Conservation (phyloP, 2,888 invertebrate species). For the Thecocarcelia acutangulata region DNA sequence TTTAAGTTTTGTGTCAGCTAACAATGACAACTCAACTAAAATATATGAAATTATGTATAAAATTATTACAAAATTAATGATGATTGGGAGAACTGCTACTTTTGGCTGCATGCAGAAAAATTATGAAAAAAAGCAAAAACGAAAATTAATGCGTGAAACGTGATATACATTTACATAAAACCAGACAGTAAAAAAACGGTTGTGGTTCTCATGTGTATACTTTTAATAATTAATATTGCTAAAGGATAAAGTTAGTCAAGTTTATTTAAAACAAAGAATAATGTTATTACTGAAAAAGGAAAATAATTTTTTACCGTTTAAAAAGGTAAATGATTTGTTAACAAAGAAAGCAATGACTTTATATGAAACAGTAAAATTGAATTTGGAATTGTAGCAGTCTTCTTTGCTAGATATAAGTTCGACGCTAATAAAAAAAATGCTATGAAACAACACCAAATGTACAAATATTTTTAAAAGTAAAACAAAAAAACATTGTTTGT, state of each 20-base stretch:
- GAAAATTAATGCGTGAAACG: slow-evolving; percentile 59
- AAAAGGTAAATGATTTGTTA: slow-evolving; percentile 51
- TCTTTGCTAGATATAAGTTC: neutral
- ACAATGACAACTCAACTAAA: slow-evolving; percentile 24
- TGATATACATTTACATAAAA: slow-evolving; percentile 61
- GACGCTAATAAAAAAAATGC: too few relatives aligned
- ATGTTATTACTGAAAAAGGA: neutral
- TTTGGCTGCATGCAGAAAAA: slow-evolving; percentile 40
- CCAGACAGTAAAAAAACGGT: slow-evolving; percentile 32
- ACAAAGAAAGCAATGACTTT: slow-evolving; percentile 36
- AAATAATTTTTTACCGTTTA: neutral
- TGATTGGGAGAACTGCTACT: slow-evolving; percentile 18
- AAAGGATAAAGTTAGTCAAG: slow-evolving; percentile 35
- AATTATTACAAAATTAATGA: slow-evolving; percentile 62
- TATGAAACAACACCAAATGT: too few relatives aligned
- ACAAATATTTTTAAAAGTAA: too few relatives aligned
- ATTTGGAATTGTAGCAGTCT: neutral
- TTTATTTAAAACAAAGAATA: slow-evolving; percentile 49
- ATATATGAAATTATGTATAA: slow-evolving; percentile 50
- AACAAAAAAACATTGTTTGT: too few relatives aligned
- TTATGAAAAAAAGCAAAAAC: slow-evolving; percentile 25
- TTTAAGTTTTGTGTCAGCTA: slow-evolving; percentile 25
- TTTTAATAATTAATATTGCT: slow-evolving; percentile 61
- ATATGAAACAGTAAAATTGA: neutral
- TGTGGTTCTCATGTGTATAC: slow-evolving; percentile 43